Conservation (phyloP, 2,888 invertebrate genomes). For the Sicus ferrugineus region DNA sequence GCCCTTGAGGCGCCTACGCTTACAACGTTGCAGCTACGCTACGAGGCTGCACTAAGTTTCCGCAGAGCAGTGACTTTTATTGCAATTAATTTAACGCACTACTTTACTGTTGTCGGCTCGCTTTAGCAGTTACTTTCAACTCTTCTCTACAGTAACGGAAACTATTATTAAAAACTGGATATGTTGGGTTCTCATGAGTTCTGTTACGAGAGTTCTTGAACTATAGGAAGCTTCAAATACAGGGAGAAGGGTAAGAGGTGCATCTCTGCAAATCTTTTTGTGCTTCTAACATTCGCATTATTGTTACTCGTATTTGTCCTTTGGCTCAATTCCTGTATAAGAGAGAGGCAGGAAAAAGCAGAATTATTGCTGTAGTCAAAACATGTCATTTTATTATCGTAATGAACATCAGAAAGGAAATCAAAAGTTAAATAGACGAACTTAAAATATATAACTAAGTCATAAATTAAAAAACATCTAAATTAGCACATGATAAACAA, state of each 20-base stretch:
- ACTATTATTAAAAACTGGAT: conserved; percentile 53
- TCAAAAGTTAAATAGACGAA: conserved; percentile 29
- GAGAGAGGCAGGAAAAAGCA: conserved; percentile 11
- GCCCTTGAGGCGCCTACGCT: background rate
- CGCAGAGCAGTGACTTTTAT: too few species aligned
- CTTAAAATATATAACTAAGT: conserved; percentile 9
- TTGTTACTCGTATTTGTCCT: conserved; percentile 49
- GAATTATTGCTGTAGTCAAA: background rate
- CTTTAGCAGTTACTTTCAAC: conserved; percentile 31
- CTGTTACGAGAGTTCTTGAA: conserved; percentile 38
- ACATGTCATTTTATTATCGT: conserved; percentile 33
- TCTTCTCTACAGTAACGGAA: conserved; percentile 18
- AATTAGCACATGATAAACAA: conserved; percentile 18
- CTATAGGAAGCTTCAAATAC: conserved; percentile 32
- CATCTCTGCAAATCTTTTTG: background rate
- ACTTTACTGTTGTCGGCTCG: conserved; percentile 11
- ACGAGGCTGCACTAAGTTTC: too few species aligned
- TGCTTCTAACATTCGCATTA: conserved; percentile 12
- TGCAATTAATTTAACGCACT: conserved; percentile 8
- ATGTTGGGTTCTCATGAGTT: conserved; percentile 59
- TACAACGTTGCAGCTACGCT: too few species aligned
- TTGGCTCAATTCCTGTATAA: conserved; percentile 51
- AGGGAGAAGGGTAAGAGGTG: conserved; percentile 31
- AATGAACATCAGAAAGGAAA: conserved; percentile 37
- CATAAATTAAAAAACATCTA: conserved; percentile 20